phyloP scores from a whole-genome alignment of 2,797 vertebrate genomes.

The Sitta carolinensis region DNA sequence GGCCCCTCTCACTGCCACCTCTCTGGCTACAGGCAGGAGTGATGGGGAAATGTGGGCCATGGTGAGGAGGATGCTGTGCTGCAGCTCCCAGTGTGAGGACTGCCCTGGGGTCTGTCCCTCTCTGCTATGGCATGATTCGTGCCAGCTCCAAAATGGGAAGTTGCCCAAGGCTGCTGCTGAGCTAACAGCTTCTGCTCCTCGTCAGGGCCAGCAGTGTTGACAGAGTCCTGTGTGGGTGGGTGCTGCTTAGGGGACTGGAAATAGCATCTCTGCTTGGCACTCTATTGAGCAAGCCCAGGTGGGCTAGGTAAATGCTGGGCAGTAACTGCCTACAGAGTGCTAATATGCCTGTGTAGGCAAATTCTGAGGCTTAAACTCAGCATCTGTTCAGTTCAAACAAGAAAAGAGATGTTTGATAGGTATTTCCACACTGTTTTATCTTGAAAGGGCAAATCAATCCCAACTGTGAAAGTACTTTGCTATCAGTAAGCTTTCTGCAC shows the following conservation, averaged over 20 bases:
- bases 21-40: not conserved
- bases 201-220: rapidly evolving
- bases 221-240: not conserved
- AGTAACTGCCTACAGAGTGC: not conserved
- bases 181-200: not conserved
- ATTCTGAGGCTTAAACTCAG: not conserved
- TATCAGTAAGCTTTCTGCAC: not conserved
- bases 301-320: not conserved
- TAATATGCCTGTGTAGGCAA: not conserved
- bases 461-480: not conserved
- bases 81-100: not conserved
- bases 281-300: not conserved
- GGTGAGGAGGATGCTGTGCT: not conserved
- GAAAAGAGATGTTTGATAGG: not conserved
- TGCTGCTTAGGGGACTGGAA: not conserved
- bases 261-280: not conserved
- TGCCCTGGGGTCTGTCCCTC: not conserved
- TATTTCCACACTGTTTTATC: not conserved
- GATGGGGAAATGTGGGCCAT: rapidly evolving
- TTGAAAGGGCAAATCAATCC: not conserved
- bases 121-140: rapidly evolving
- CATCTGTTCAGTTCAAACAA: not conserved
- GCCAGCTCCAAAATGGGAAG: not conserved
- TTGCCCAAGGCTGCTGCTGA: not conserved
- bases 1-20: not conserved